A percentile compares a stretch with the other conserved stretches of the same genome.
Evolutionary conservation across 2,797 vertebrate species (phyloP).

Genomic region (Tamandua tetradactyla): DNA sequence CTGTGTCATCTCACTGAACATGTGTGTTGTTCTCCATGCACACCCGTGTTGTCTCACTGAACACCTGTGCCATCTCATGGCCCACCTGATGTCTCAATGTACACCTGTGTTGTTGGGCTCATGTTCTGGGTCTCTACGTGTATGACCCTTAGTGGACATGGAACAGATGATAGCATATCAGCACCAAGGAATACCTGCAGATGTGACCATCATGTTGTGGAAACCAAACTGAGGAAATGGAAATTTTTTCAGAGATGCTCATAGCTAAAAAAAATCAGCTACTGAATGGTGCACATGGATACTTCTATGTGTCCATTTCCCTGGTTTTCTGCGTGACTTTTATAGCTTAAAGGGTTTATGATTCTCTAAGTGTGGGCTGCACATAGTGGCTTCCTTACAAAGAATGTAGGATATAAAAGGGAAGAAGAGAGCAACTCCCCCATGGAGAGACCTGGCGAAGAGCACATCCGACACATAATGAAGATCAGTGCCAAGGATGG

Average conservation of each 20-base stretch:
- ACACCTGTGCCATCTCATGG: too few species aligned
- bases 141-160: background rate
- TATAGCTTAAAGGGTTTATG: background rate
- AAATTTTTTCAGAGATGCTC: slow-evolving; percentile 46
- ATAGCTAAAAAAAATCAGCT: background rate
- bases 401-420: background rate
- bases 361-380: background rate
- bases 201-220: slow-evolving; percentile 22
- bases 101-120: background rate
- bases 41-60: too few species aligned
- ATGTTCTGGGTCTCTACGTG: background rate
- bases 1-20: too few species aligned
- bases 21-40: too few species aligned
- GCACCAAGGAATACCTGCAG: background rate
- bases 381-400: background rate
- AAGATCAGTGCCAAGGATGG: background rate
- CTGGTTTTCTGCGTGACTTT: background rate
- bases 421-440: background rate
- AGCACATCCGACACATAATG: background rate
- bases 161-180: background rate
- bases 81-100: too few species aligned
- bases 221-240: slow-evolving; percentile 7
- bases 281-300: background rate
- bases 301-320: background rate
- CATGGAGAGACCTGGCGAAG: background rate